Evolutionary conservation across 1,140 invertebrate genomes (phyloP).

Genomic region (Lucilia cuprina): DNA sequence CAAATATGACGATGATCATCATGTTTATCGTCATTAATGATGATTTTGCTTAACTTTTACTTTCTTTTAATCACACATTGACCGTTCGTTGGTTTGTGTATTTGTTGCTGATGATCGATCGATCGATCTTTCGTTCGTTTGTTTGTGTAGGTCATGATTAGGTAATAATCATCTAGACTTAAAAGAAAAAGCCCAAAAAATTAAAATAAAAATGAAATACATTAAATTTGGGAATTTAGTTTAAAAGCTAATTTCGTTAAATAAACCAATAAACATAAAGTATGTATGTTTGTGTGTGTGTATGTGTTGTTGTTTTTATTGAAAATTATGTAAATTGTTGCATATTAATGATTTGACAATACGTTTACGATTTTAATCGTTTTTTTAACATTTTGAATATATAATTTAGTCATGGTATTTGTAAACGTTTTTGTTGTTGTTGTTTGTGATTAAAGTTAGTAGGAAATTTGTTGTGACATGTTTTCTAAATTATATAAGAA

Average conservation of each 20-base stretch:
- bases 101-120: too few species aligned
- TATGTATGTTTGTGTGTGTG: neutral
- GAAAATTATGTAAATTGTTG: neutral
- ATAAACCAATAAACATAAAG: neutral
- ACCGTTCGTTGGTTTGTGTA: neutral
- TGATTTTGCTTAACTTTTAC: conserved; percentile 18
- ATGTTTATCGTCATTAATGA: neutral
- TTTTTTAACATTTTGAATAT: neutral
- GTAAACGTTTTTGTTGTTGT: neutral
- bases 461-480: conserved; percentile 5
- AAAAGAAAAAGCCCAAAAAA: neutral
- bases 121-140: neutral
- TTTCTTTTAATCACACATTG: conserved; percentile 19
- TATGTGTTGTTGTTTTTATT: neutral
- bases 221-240: neutral
- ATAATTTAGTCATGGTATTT: neutral
- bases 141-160: conserved; percentile 21
- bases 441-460: too few species aligned
- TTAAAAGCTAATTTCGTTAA: conserved; percentile 10
- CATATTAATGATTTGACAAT: neutral
- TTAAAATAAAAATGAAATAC: neutral
- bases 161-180: conserved; percentile 25
- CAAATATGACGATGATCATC: neutral
- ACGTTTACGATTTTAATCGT: neutral
- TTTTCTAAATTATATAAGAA: conserved; percentile 19